Evolutionary conservation across 1,140 invertebrate genomes (phyloP), one percentile per base, ranked within the genome.

Genomic region (Drosophila parvula): DNA sequence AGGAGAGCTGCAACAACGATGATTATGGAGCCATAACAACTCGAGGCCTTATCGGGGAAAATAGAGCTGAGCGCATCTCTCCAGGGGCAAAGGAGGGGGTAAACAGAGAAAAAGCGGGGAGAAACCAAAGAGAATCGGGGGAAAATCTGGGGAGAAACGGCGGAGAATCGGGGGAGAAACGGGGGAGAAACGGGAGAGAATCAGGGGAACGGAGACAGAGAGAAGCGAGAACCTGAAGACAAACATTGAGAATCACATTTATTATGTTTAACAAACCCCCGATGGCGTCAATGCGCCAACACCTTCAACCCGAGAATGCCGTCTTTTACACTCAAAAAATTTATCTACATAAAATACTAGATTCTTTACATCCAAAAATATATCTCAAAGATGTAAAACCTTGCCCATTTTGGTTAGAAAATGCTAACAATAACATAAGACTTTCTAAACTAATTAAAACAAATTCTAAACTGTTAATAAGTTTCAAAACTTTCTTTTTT

Each of bases 201-300:
- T 2, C 22, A 4, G 22, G 28, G n/a, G 27, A 27, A 36, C 18
- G 6, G 38, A 18, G 27, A 30, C 38, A 41, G 22, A 11, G 69
- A 16, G 44, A 18, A 48, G 34, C 30, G 44, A 63, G 70, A 83
- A 68, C 61, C 74, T 64, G 44, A 67, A 77, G 65, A 74, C 85
- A 84, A 77, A 79, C 68, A 70, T 60, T 61, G 65, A 79, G 76
- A 79, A 63, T 79, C 70, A 75, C 79, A 90, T 90, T 90, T 90
- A 86, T 90, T 90, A 83, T 90, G 86, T 90, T 81, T 51, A 83
- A 90, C 81, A 86, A 82, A 80, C 79, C 68, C 68, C 68, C 75
- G 82, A 86, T 78, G 79, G 86, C 88, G 86, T 88, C 79, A 90
- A 85, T 68, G 69, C 79, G 57, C 79, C 69, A 84, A 90, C 86